Evolutionary conservation across 2,888 invertebrate species (phyloP).

Genomic region (Eucera pruinosa): DNA sequence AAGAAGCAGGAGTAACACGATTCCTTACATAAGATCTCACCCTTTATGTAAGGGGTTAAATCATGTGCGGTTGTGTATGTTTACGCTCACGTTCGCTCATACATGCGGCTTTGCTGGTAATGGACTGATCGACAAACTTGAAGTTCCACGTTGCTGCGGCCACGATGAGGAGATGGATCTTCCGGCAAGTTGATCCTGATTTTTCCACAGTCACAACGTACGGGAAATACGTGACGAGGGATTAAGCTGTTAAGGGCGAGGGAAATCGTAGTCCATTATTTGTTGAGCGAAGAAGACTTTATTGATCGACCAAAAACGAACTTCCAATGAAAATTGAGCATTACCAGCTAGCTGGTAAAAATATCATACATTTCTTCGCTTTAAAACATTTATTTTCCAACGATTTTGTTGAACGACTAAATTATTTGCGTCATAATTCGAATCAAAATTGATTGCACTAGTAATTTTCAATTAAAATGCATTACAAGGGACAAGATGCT

Average conservation of each 20-base stretch:
- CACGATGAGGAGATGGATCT: slow-evolving; percentile 18
- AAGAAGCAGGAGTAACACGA: background rate
- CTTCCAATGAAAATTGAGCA: slow-evolving; percentile 14
- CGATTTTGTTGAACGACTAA: too few species aligned
- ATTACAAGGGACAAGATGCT: background rate
- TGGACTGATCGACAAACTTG: slow-evolving; percentile 36
- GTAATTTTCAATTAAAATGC: background rate
- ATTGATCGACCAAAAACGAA: slow-evolving; percentile 25
- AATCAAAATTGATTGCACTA: background rate
- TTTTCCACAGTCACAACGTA: background rate
- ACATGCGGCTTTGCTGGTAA: slow-evolving; percentile 18
- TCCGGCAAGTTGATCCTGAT: slow-evolving; percentile 2
- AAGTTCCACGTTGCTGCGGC: slow-evolving; percentile 8
- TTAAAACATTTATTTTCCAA: too few species aligned
- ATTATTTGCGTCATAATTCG: background rate
- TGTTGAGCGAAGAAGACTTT: background rate
- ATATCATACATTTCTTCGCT: background rate
- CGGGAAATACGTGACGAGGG: slow-evolving; percentile 6
- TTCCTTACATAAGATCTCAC: background rate
- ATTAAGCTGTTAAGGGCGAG: slow-evolving; percentile 9
- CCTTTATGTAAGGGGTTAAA: background rate
- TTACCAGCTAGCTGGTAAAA: background rate
- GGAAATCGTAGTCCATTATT: slow-evolving; percentile 19
- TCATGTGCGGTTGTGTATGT: background rate
- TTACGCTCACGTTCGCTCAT: background rate